Conservation (phyloP, 2,113 vertebrate genomes). For the Carettochelys insculpta region DNA sequence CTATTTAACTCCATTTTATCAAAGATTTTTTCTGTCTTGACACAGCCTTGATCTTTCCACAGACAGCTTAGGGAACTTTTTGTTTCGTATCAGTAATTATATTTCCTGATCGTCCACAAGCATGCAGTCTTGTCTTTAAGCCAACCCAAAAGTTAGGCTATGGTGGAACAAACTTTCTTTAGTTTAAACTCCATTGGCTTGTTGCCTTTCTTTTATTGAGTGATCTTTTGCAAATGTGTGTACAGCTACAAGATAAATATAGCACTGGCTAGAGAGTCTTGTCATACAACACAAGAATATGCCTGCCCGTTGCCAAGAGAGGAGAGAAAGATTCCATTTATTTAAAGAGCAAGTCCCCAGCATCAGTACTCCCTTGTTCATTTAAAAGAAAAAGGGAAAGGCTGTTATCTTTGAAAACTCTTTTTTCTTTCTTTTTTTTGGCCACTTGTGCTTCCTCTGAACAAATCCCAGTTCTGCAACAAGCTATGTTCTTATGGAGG, state of each 20-base stretch:
- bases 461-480: slow-evolving; percentile 33
- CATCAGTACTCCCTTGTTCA: slow-evolving; percentile 46
- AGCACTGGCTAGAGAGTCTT: slow-evolving; percentile 55
- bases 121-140: slow-evolving; percentile 37
- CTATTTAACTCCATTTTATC: slow-evolving; percentile 60
- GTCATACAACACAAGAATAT: slow-evolving; percentile 72
- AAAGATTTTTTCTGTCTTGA: background rate
- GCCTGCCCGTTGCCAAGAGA: slow-evolving; percentile 62
- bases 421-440: background rate
- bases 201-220: slow-evolving; percentile 62
- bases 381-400: background rate
- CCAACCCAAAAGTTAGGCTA: slow-evolving; percentile 31
- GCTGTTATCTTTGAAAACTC: slow-evolving; percentile 34
- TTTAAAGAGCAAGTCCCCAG: slow-evolving; percentile 48
- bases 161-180: slow-evolving; percentile 55
- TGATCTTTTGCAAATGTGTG: slow-evolving; percentile 43
- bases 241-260: slow-evolving; percentile 70
- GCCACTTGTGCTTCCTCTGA: slow-evolving; percentile 38
- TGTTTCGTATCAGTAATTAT: slow-evolving; percentile 12
- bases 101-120: slow-evolving; percentile 10
- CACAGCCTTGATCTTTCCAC: slow-evolving; percentile 23
- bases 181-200: slow-evolving; percentile 44
- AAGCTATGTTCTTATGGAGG: background rate
- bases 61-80: slow-evolving; percentile 23
- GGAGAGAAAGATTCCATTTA: slow-evolving; percentile 67